A percentile compares a stretch with the other conserved stretches of the same genome.
Conservation (phyloP, 2,113 vertebrate genomes). For the Chloroceryle aenea region DNA sequence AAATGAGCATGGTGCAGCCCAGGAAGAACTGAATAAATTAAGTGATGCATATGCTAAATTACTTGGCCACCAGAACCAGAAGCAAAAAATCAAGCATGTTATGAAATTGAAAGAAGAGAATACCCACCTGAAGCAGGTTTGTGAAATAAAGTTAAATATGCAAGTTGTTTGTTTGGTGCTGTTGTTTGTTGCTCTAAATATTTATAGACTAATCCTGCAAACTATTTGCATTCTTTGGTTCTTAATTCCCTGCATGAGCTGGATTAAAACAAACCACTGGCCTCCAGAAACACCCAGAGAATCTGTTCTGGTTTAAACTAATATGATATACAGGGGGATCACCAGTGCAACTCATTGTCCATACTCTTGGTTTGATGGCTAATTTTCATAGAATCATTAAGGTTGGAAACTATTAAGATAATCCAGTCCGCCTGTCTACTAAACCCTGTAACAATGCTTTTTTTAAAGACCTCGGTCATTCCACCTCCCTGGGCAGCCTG, state of each 20-base stretch:
- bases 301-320: neutral
- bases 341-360: neutral
- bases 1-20: slow-evolving; percentile 87
- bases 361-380: neutral
- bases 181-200: neutral
- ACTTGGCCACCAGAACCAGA: slow-evolving; percentile 95
- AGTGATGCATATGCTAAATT: slow-evolving; percentile 89
- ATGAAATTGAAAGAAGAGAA: slow-evolving; percentile 95
- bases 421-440: too few relatives aligned
- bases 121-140: slow-evolving; percentile 86
- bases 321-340: neutral
- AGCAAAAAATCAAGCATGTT: slow-evolving; percentile 97
- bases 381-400: neutral
- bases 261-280: neutral
- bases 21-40: slow-evolving; percentile 90
- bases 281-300: neutral
- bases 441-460: too few relatives aligned
- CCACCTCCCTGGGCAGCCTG: too few relatives aligned
- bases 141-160: neutral
- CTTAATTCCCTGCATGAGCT: neutral
- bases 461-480: neutral
- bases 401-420: too few relatives aligned
- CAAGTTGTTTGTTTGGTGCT: neutral
- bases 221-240: neutral
- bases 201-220: neutral